These are phyloP conservation scores for Stenotaenia linearis DNA, from an alignment of 2,888 invertebrate species.

Conservation along the genomic window DNA sequence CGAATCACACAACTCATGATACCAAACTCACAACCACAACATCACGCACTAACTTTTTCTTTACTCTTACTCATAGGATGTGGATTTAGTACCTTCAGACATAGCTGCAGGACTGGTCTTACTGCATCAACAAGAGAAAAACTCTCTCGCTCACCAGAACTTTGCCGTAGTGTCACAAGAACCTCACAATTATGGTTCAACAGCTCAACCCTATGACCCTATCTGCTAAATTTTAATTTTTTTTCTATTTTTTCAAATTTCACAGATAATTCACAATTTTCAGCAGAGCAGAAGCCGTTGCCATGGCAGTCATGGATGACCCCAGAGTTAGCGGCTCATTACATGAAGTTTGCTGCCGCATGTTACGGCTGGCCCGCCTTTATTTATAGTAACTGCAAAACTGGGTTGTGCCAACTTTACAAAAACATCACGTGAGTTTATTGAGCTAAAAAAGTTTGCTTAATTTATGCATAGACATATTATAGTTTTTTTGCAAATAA, in stretches of 20 bases:
- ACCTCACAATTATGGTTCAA: background rate
- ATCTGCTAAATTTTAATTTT: too few relatives aligned
- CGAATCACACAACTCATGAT: too few relatives aligned
- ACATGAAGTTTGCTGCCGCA: constrained; percentile 71
- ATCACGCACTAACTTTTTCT: too few relatives aligned
- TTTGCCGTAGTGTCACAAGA: background rate
- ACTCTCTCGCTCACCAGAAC: background rate
- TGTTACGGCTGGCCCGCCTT: constrained; percentile 86
- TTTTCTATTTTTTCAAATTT: too few relatives aligned
- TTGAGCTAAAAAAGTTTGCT: too few relatives aligned
- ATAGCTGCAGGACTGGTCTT: constrained; percentile 79
- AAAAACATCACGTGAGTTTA: constrained; percentile 54
- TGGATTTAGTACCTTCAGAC: constrained; percentile 82
- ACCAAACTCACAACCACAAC: too few relatives aligned
- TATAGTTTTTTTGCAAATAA: too few relatives aligned
- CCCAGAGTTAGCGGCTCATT: constrained; percentile 66
- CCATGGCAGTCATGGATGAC: constrained; percentile 63
- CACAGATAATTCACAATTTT: background rate
- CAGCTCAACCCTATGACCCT: too few relatives aligned
- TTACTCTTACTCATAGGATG: constrained; percentile 54
- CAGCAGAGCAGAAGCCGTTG: constrained; percentile 17
- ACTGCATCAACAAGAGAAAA: constrained; percentile 51
- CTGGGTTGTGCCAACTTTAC: constrained; percentile 67
- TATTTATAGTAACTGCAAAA: constrained; percentile 66
- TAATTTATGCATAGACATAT: too few relatives aligned